phyloP scores from a whole-genome alignment of 2,113 vertebrate species.

The Pyrgilauda ruficollis region DNA sequence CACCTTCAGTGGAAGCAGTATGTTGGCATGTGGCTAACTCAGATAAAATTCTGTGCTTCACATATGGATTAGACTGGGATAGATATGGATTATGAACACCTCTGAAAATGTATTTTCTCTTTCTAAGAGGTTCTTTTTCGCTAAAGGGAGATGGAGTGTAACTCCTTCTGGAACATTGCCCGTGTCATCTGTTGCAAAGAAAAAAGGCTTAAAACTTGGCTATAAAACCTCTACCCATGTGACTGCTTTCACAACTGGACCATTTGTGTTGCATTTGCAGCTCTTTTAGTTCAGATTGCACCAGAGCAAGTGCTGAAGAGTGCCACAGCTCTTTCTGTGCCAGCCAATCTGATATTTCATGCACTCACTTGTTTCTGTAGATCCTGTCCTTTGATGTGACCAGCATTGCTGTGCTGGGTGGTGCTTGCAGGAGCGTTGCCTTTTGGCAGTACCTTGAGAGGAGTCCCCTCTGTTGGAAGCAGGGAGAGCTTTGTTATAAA shows the following conservation, averaged over 20 bases:
- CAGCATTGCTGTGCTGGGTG: background rate
- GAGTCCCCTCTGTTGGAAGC: background rate
- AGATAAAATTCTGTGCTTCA: background rate
- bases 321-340: background rate
- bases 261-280: background rate
- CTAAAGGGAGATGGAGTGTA: background rate
- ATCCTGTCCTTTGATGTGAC: background rate
- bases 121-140: background rate
- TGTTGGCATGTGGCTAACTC: background rate
- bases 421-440: conserved; percentile 20
- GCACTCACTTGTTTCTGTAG: conserved; percentile 28
- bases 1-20: background rate
- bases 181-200: background rate
- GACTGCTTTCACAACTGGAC: background rate
- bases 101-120: background rate
- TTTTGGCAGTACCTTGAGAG: conserved; percentile 27
- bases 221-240: background rate
- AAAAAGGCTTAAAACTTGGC: background rate
- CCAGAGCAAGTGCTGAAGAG: background rate
- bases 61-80: background rate
- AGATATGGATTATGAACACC: background rate
- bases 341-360: background rate
- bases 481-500: background rate
- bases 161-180: background rate
- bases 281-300: background rate